Evolutionary conservation across 2,797 vertebrate species (phyloP).

Genomic region (Characodon lateralis): DNA sequence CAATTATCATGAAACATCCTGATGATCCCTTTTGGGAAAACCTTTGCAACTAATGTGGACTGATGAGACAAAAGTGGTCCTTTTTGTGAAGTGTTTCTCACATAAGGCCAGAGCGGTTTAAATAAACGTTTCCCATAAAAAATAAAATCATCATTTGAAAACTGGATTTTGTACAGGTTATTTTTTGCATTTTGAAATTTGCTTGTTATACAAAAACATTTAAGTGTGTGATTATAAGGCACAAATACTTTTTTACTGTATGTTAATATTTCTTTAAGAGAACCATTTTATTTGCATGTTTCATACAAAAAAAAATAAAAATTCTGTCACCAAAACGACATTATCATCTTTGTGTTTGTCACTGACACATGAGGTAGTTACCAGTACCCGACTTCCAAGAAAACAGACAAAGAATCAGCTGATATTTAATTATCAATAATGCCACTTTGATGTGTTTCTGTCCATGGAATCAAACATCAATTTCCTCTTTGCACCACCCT

Average conservation of each 20-base stretch:
- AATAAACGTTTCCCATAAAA: too few relatives aligned
- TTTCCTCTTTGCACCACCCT: slow-evolving; percentile 4
- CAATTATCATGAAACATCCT: too few relatives aligned
- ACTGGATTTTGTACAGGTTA: too few relatives aligned
- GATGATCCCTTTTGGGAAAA: too few relatives aligned
- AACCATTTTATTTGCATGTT: neutral
- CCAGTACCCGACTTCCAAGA: neutral
- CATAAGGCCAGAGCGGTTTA: too few relatives aligned
- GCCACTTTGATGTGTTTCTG: slow-evolving; percentile 4
- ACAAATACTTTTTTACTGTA: neutral
- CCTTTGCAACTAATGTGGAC: too few relatives aligned
- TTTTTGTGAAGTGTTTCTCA: too few relatives aligned
- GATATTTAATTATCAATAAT: neutral
- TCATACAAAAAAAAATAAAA: neutral
- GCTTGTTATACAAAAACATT: neutral
- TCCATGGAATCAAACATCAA: slow-evolving; percentile 11
- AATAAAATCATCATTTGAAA: too few relatives aligned
- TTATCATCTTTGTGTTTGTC: neutral
- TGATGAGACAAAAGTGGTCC: too few relatives aligned
- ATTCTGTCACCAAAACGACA: neutral
- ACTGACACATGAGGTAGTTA: neutral
- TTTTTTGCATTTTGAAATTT: neutral
- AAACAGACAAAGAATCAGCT: neutral
- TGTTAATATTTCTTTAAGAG: too few relatives aligned
- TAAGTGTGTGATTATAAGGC: neutral